Base-by-base conservation (phyloP, 2,113 vertebrate species). In the Ondatra zibethicus region DNA sequence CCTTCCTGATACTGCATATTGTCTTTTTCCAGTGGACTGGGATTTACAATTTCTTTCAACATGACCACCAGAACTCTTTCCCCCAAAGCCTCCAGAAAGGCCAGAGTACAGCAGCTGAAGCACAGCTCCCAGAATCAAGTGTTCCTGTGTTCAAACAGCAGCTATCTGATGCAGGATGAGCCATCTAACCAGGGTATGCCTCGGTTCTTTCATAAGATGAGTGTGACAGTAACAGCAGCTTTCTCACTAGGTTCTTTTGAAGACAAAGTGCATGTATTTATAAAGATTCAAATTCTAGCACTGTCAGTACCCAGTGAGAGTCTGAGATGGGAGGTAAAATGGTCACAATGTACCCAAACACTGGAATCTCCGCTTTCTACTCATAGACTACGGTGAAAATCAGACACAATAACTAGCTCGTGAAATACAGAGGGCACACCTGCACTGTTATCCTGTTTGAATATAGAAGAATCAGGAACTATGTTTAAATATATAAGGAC, bases 181-280 rank as follows among this genome's bases (percentile, higher is more conserved):
- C 14, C 6, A 13, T 47, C 6, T 77, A 33, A 75, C 2, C 36
- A 29, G 66, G 0, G 17, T 4, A 16, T 5, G 17, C 47, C 21
- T 76, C 63, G 25, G 47, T 31, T 42, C 25, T 33, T 7, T 55
- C 92, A 36, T 4, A 33, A 52, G 17, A 52, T 5, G 17, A 29
- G 7, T 7, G 14, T 6, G 31, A 19, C 29, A 14, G 0, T 0
- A 39, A 47, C 3, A 33, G 84, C 75, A 17, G 36, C 84, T 6
- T 2, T 3, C 8, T 65, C 55, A 3, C 0, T 5, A 27, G 65
- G 70, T 13, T 21, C 72, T 25, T 5, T 2, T 0, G 33, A 73
- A 63, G 50, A 75, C 7, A 39, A 0, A 23, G 45, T 27, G 16
- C 11, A 3, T 1, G 2, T 2, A 27, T 47, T 72, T 31, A n/a